Evolutionary conservation across 1,140 invertebrate genomes (phyloP), one percentile per base, ranked within the genome.

Genomic region (Ceratosolen fusciceps): DNA sequence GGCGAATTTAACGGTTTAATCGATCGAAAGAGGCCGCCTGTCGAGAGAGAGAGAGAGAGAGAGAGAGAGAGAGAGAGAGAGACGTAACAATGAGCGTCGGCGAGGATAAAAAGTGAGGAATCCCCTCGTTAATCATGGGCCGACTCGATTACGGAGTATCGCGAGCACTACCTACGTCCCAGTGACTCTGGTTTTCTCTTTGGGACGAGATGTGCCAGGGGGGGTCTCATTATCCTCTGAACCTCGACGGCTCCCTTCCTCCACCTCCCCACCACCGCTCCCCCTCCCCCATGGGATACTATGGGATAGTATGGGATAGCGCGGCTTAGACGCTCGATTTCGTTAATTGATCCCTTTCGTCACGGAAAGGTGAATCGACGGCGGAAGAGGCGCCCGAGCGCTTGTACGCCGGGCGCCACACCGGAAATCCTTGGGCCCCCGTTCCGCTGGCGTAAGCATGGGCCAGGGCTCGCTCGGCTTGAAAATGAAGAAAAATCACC

Each of bases 351-450:
- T 26, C 24, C 29, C 34, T 75, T 75, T 74, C 73, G 73, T 74
- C 29, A 74, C 58, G 73, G 73, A 65, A 43, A 37, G 71, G 49
- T 58, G 31, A 49, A 43, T 52, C 16, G 34, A 16, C 34, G 12
- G 43, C 56, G 73, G 56, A 74, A 43, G 37, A 4, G 24, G 29
- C 21, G 31, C 8, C 21, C 19, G 1, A n/a, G n/a, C n/a, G 37
- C 60, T 65, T 9, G 60, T 37, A n/a, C 14, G 9, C 14, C 37
- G 39, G 19, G 19, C 16, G 26, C n/a, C 21, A 21, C 21, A 43
- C 73, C 74, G 60, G 74, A 76, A 76, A 67, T 67, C 47, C 74
- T 67, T 21, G 60, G 60, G 39, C 16, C 54, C 39, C 7, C 34
- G 34, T n/a, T 34, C 70, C 1, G 3, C n/a, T 24, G n/a, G n/a